Percentiles rank a stretch among this genome's conserved stretches.
These are phyloP conservation scores for Corythucha ciliata DNA, from an alignment of 2,888 invertebrate species.

Conservation along the genomic window DNA sequence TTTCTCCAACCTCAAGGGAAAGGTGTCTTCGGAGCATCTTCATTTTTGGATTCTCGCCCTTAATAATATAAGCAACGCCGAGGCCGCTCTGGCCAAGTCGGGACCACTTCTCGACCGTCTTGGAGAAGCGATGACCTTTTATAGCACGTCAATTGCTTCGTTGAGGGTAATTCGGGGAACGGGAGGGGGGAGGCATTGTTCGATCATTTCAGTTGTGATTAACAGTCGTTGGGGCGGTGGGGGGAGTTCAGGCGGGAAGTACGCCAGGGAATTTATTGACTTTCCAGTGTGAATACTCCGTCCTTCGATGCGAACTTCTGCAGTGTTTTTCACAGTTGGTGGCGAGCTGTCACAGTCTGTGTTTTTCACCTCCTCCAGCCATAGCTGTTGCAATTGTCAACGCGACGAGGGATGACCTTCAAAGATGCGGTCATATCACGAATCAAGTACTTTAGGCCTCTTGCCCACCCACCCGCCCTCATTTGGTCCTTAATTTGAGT, in stretches of 20 bases:
- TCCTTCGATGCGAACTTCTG: slow-evolving; percentile 64
- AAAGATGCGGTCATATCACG: slow-evolving; percentile 69
- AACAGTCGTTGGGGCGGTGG: too few species aligned
- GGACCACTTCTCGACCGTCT: slow-evolving; percentile 42
- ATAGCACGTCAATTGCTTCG: slow-evolving; percentile 56
- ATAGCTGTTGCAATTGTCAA: slow-evolving; percentile 76
- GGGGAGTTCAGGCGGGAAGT: slow-evolving; percentile 58
- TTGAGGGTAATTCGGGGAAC: slow-evolving; percentile 43
- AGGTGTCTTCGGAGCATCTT: slow-evolving; percentile 75
- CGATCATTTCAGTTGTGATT: too few species aligned
- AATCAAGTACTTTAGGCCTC: slow-evolving; percentile 50
- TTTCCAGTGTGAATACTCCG: slow-evolving; percentile 68
- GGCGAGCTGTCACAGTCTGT: slow-evolving; percentile 62
- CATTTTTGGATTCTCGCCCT: slow-evolving; percentile 81
- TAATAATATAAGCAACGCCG: slow-evolving; percentile 64
- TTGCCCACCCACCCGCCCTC: not conserved
- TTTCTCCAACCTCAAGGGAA: slow-evolving; percentile 52
- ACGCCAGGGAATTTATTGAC: slow-evolving; percentile 53
- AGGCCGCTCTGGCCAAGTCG: slow-evolving; percentile 52
- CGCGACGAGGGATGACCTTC: slow-evolving; percentile 64
- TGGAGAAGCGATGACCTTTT: slow-evolving; percentile 49
- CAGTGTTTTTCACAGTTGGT: slow-evolving; percentile 56
- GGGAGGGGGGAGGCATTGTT: too few species aligned
- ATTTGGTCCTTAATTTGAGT: not conserved
- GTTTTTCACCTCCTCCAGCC: slow-evolving; percentile 87